Conservation (phyloP, 2,113 vertebrate genomes). For the Holacanthus passer region DNA sequence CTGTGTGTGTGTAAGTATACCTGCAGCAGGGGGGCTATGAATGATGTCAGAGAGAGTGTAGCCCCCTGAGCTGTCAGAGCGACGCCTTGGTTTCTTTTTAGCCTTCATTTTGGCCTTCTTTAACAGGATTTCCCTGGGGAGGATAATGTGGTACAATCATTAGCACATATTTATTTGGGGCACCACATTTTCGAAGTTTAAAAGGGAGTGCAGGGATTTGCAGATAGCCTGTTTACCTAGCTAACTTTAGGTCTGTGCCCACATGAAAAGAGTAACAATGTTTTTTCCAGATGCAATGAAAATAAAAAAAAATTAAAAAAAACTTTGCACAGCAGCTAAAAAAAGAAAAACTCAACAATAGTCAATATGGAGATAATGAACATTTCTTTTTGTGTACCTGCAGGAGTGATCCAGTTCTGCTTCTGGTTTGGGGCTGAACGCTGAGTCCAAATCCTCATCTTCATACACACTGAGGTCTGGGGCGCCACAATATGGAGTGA, state of each 20-base stretch:
- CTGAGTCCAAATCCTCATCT: conserved; percentile 86
- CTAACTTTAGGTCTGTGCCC: neutral
- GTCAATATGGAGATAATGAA: neutral
- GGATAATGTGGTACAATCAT: conserved; percentile 12
- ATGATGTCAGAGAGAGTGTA: conserved; percentile 97
- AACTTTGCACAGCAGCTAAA: neutral
- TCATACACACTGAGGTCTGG: conserved; percentile 93
- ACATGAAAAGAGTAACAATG: neutral
- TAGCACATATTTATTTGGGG: neutral
- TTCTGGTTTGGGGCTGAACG: conserved; percentile 72
- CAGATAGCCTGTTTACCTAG: neutral
- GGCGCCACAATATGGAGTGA: conserved; percentile 92
- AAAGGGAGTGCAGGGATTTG: neutral
- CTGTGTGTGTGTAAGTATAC: conserved; percentile 66
- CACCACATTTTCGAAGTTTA: neutral
- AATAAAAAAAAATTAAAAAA: too few species aligned
- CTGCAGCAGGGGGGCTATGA: conserved; percentile 90
- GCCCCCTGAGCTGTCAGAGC: conserved; percentile 95
- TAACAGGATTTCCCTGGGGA: conserved; percentile 88
- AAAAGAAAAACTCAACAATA: neutral
- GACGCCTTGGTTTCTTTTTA: conserved; percentile 93
- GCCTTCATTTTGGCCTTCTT: conserved; percentile 95
- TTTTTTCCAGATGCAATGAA: neutral
- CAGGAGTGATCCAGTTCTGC: conserved; percentile 72
- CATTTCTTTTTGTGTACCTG: conserved; percentile 64